Conservation (phyloP, 2,113 vertebrate genomes). For the Scopus umbretta region DNA sequence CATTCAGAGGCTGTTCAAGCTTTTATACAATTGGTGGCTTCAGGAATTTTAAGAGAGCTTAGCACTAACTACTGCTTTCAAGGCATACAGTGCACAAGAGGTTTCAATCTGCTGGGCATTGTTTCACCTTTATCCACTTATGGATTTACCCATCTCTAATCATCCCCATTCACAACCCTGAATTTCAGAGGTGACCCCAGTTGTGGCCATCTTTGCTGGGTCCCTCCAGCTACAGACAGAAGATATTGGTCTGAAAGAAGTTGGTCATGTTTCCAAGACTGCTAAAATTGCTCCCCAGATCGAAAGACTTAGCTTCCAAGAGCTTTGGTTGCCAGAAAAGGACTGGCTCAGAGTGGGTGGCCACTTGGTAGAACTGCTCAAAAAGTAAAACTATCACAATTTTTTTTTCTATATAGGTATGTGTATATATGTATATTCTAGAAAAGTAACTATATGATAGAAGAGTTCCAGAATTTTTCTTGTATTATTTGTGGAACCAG, state of each 20-base stretch:
- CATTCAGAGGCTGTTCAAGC: background rate
- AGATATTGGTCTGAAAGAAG: background rate
- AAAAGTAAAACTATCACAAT: background rate
- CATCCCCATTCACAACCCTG: background rate
- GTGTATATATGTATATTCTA: background rate
- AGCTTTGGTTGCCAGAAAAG: background rate
- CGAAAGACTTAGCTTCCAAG: background rate
- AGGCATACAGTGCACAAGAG: background rate
- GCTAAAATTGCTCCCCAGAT: background rate
- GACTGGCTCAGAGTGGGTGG: background rate
- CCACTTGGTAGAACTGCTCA: background rate
- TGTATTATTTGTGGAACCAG: background rate
- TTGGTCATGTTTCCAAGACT: background rate
- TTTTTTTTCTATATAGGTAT: background rate
- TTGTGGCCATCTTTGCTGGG: background rate
- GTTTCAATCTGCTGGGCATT: background rate
- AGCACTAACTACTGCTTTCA: background rate
- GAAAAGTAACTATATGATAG: background rate
- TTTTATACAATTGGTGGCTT: background rate
- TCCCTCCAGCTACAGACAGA: background rate
- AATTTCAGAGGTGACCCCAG: background rate
- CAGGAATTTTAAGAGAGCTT: background rate
- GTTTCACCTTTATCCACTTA: background rate
- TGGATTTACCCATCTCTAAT: background rate
- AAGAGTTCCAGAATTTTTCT: background rate